Percentiles rank a stretch among this genome's conserved stretches.
Evolutionary conservation across 2,888 invertebrate genomes (phyloP).

Genomic region (Eupithecia centaureata): DNA sequence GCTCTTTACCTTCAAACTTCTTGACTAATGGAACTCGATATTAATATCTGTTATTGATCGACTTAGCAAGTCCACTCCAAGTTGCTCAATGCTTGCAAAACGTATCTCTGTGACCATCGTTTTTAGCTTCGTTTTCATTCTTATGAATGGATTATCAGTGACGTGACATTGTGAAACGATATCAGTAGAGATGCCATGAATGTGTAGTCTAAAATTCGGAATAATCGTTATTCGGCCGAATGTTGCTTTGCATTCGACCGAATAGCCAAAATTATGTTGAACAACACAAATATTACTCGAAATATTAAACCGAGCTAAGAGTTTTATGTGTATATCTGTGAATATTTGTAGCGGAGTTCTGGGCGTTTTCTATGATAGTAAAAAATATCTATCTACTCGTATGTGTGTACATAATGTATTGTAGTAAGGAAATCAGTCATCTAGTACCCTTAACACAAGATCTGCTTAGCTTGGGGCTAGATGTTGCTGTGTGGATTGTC

Average conservation of each 20-base stretch:
- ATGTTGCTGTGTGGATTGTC: too few relatives aligned
- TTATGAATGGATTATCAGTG: not conserved
- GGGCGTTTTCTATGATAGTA: too few relatives aligned
- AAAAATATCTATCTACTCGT: too few relatives aligned
- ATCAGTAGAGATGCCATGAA: not conserved
- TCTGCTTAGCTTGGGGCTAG: too few relatives aligned
- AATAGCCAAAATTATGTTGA: not conserved
- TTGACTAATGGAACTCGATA: conserved; percentile 14
- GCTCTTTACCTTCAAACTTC: conserved; percentile 12
- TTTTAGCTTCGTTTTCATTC: not conserved
- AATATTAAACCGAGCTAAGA: too few relatives aligned
- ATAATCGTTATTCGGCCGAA: too few relatives aligned
- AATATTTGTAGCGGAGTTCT: too few relatives aligned
- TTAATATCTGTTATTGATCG: conserved; percentile 24
- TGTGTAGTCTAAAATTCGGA: too few relatives aligned
- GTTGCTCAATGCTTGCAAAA: conserved; percentile 23
- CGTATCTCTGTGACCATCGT: conserved; percentile 10
- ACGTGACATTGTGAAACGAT: conserved; percentile 4
- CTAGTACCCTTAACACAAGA: too few relatives aligned
- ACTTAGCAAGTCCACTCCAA: conserved; percentile 1
- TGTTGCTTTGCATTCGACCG: not conserved
- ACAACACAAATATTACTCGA: not conserved
- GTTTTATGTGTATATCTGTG: too few relatives aligned
- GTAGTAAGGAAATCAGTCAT: too few relatives aligned
- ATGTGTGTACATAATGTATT: too few relatives aligned